Percentiles rank a stretch among this genome's conserved stretches.
Conservation (phyloP, 2,888 invertebrate species). For the Orchestes rusci region DNA sequence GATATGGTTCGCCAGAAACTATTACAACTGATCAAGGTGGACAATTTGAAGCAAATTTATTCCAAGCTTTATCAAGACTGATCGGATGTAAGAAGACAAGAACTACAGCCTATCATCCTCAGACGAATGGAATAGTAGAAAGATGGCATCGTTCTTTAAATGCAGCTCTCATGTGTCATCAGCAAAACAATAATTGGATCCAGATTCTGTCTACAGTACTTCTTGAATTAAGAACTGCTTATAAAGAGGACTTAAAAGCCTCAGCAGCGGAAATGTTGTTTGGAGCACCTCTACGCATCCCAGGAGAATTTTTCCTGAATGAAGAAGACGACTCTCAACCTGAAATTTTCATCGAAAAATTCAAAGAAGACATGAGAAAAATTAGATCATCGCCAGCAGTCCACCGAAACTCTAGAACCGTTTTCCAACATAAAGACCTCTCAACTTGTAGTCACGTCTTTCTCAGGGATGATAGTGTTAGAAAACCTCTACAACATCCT, state of each 20-base stretch:
- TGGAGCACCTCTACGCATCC: conserved; percentile 5
- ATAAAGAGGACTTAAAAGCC: conserved; percentile 12
- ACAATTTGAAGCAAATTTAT: conserved; percentile 34
- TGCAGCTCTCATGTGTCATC: conserved; percentile 23
- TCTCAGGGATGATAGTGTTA: not conserved
- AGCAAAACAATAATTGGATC: not conserved
- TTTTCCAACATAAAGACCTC: not conserved
- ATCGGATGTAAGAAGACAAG: conserved; percentile 26
- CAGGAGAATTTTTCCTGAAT: conserved; percentile 8
- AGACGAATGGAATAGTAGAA: conserved; percentile 14
- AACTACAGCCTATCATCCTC: conserved; percentile 37
- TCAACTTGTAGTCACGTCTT: not conserved
- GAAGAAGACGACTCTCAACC: not conserved
- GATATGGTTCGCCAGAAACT: conserved; percentile 38
- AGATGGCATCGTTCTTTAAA: conserved; percentile 19
- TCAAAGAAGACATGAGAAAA: not conserved
- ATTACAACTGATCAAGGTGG: conserved; percentile 36
- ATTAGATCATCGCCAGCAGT: not conserved
- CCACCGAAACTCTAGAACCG: not conserved
- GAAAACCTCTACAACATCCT: conserved; percentile 1
- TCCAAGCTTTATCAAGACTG: conserved; percentile 24
- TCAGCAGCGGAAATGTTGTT: conserved; percentile 11
- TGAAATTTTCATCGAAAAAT: not conserved
- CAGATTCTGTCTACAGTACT: conserved; percentile 3
- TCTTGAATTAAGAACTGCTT: conserved; percentile 11